Evolutionary conservation across 2,113 vertebrate genomes (phyloP).

Genomic region (Paramormyrops kingsleyae): DNA sequence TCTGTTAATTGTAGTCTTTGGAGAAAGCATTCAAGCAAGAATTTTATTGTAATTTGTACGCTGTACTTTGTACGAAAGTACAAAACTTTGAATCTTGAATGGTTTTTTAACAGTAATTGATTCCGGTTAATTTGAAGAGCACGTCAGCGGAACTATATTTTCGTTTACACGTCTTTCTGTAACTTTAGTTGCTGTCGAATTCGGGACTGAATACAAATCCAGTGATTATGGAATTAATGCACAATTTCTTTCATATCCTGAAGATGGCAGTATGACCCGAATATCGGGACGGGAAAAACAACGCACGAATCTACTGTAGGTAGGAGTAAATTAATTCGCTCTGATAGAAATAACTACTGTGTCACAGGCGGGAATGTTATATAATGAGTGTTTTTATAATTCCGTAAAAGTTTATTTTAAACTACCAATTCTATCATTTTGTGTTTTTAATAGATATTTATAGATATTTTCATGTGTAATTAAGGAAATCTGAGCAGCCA

Average conservation of each 20-base stretch:
- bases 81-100: neutral
- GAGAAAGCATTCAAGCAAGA: neutral
- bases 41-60: neutral
- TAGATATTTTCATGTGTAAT: neutral
- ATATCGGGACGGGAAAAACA: neutral
- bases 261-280: neutral
- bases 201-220: neutral
- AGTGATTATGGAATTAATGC: neutral
- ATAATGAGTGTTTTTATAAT: neutral
- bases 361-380: neutral
- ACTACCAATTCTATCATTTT: neutral
- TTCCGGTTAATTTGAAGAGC: neutral
- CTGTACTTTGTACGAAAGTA: neutral
- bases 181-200: neutral
- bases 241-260: neutral
- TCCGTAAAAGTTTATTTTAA: neutral
- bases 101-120: neutral
- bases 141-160: neutral
- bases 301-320: neutral
- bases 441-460: neutral
- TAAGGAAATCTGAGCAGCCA: neutral
- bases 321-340: neutral
- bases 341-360: neutral
- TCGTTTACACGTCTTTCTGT: neutral
- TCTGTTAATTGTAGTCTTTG: neutral